Percentiles rank a stretch among this genome's conserved stretches.
phyloP scores from a whole-genome alignment of 2,797 vertebrate genomes.

The Chelidonichthys spinosus region DNA sequence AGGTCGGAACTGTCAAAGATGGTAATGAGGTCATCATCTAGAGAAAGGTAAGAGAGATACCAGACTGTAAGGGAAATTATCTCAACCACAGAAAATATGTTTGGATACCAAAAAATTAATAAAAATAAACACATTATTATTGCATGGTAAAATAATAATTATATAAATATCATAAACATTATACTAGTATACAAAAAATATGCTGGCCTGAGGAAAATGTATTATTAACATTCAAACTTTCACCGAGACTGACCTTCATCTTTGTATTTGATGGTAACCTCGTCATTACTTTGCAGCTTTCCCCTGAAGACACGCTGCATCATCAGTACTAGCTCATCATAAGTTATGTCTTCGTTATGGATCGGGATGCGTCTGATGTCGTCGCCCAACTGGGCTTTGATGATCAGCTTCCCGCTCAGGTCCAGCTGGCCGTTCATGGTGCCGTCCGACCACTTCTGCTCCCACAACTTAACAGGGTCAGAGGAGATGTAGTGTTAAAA shows the following conservation, averaged over 20 bases:
- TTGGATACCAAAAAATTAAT: neutral
- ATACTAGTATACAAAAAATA: neutral
- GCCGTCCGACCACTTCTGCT: slow-evolving; percentile 74
- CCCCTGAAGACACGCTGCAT: slow-evolving; percentile 99
- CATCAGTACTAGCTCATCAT: slow-evolving; percentile 98
- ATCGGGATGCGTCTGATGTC: slow-evolving; percentile 99
- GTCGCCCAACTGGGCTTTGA: slow-evolving; percentile 98
- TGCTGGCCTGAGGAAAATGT: neutral
- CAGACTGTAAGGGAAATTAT: neutral
- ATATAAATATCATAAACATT: neutral
- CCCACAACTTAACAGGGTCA: slow-evolving; percentile 54
- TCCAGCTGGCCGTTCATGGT: slow-evolving; percentile 99
- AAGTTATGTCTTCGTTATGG: slow-evolving; percentile 99
- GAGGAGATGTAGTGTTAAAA: slow-evolving; percentile 10
- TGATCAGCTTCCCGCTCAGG: slow-evolving; percentile 98
- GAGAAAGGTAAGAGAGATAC: slow-evolving; percentile 27
- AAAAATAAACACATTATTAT: neutral
- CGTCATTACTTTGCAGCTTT: slow-evolving; percentile 97
- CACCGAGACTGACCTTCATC: slow-evolving; percentile 90
- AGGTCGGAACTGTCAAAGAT: slow-evolving; percentile 99
- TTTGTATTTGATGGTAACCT: slow-evolving; percentile 99
- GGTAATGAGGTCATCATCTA: slow-evolving; percentile 98
- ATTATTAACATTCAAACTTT: neutral
- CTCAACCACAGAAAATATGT: neutral
- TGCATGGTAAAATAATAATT: slow-evolving; percentile 2